Evolutionary conservation across 1,140 invertebrate genomes (phyloP), one percentile per base, ranked within the genome.

Genomic region (Neodiprion pinetum): DNA sequence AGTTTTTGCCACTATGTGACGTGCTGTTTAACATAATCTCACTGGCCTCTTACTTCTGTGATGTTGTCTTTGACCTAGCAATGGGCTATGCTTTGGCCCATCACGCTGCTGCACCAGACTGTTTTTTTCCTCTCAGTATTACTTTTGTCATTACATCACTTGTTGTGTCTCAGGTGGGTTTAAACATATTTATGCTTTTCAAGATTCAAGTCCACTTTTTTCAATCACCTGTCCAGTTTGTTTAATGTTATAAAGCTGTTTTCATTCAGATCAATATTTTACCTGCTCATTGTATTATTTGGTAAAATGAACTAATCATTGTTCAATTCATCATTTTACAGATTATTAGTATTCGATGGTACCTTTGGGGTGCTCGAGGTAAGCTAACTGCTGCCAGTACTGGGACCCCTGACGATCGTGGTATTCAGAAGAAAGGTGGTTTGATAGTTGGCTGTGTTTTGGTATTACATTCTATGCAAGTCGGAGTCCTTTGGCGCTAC

Each of bases 21-120:
- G 93, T 96, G 61, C 89, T 97, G 9, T 97, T 97, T 90, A 97
- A 97, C 86, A 94, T 97, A 84, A 96, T 97, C 76, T 96, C 95
- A 11, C 88, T 97, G 70, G 94, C 94, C n/a, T 95, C 94, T 3
- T 96, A 97, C 85, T 97, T 97, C 87, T 97, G 95, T 89, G 95
- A 96, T 90, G 92, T 96, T 67, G 95, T 96, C 4, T 97, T 97
- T 83, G 95, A 97, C 86, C 90, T 96, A 49, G 92, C 96, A 61
- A 94, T 95, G 90, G 92, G 93, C 14, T 96, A 96, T 86, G 95
- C 95, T 9, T 88, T 96, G 7, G 93, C 94, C 75, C 90, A 94
- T 80, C 90, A 88, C 76, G 78, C 79, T 1, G 91, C 66, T 89
- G 91, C 66, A 87, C 92, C 83, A 87, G 88, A 79, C 80, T 89